Base-by-base conservation (phyloP, 2,113 vertebrate species). In the Nerophis lumbriciformis region DNA sequence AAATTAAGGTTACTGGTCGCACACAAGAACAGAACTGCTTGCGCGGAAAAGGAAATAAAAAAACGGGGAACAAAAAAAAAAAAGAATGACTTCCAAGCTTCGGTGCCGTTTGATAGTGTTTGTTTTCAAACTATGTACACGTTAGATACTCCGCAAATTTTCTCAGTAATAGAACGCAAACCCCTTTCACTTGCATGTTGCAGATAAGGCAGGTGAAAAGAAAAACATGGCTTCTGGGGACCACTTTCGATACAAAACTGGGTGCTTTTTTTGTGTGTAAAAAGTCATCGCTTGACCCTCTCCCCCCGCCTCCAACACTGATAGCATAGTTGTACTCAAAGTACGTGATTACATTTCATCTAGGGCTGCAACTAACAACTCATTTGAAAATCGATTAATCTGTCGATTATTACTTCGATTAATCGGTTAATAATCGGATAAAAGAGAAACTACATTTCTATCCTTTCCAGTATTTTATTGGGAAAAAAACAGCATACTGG, bases 1-100 rank as follows among this genome's bases (percentile, higher is more conserved):
- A 99, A 99, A 99, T 97, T 97, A 97, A 96, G 97, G 97, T 99
- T 99, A 99, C 97, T 94, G 94, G 94, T 98, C 92, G 93, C 94
- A 97, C 95, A 95, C 95, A 98, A 97, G 95, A 97, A 99, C 95
- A 98, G 94, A 98, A 99, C 94, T 96, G 94, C 95, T 98, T 97
- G 95, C 94, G 95, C 92, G 93, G 94, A 71, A 81, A 82, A 28
- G 28, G 69, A 63, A 84, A 81, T 81, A 8, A 8, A 67, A 64
- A 84, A 78, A 83, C 54, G 68, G 68, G 62, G 80, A 73, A 81
- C 61, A 68, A 11, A 45, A 42, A 42, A 8, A 9, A 53, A 53
- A 53, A 28, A 35, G 5, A 92, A 91, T 92, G 91, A 93, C 90
- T 89, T 93, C 91, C 3, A 28, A 93, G 93, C 93, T 95, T 90